Evolutionary conservation across 2,888 invertebrate genomes (phyloP), one percentile per base, ranked within the genome.

Genomic region (Tetramorium bicarinatum): DNA sequence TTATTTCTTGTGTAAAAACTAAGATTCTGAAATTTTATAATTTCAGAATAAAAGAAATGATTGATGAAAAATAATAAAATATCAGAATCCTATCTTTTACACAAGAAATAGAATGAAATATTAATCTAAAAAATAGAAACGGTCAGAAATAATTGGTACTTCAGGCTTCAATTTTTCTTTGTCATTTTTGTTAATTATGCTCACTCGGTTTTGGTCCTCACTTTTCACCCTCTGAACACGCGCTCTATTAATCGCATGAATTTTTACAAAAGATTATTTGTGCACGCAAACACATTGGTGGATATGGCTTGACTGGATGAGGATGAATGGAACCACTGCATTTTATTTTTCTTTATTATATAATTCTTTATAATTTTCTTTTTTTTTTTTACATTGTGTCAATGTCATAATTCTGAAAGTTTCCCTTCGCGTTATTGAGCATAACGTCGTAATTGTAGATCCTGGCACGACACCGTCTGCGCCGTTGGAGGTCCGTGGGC

Each of bases 401-500:
- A n/a, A 7, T 29, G 34, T 44, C 13, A 3, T 44, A 13, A 74
- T 21, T 44, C 0, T 4, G 2, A 61, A 29, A 0, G 7, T 74
- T 34, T 59, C 1, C 3, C 7, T 56, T 3, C 6, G 21, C 21
- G 21, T 38, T 44, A 21, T 38, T 49, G 13, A 71, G 8, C 0
- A 7, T 38, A 29, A 25, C 47, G 21, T 77, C 47, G 21, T 77
- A 76, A 18, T 90, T 87, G 3, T 76, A 89, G 89, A 82, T 47
- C 75, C 90, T 8, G 2, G 56, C 25, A 38, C 89, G 0, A 84
- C 85, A 1, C 90, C 89, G 2, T 79, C 88, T 4, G 77, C 88
- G 49, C 85, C 85, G 6, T 59, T 54, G 41, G 82, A 77, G 47
- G 81, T 59, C 9, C 82, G 47, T 21, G 59, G 52, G 15, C 2